Conservation (phyloP, 2,797 vertebrate species). For the Liparis tanakae region DNA sequence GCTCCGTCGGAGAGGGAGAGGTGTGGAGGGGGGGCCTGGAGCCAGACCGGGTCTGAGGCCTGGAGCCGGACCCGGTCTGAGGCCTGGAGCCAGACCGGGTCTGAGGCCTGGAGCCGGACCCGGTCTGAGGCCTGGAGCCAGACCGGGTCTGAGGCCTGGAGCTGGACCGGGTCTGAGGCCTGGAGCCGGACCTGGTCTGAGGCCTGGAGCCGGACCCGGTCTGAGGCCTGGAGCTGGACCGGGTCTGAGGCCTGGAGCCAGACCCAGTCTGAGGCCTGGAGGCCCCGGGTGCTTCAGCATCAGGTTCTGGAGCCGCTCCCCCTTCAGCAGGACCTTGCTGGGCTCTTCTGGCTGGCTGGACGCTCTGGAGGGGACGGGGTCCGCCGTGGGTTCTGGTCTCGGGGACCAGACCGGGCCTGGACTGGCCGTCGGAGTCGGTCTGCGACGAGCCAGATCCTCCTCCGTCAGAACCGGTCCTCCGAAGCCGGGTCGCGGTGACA, state of each 20-base stretch:
- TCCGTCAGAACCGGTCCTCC: conserved; percentile 43
- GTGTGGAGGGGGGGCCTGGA: neutral
- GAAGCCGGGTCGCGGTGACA: conserved; percentile 58
- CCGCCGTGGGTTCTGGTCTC: conserved; percentile 16
- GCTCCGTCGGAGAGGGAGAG: conserved; percentile 47
- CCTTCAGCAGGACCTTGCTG: conserved; percentile 64
- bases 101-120: no score
- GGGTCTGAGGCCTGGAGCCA: neutral
- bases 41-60: neutral
- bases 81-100: neutral
- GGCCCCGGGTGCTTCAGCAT: conserved; percentile 65
- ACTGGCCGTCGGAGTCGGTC: conserved; percentile 21
- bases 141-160: neutral
- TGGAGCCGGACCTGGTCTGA: neutral
- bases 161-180: no score
- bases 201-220: neutral
- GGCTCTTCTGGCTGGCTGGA: conserved; percentile 23
- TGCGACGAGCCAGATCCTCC: conserved; percentile 55
- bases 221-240: neutral
- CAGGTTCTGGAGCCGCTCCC: conserved; percentile 75
- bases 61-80: neutral
- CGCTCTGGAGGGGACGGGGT: conserved; percentile 30
- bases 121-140: neutral
- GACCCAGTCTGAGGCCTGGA: neutral
- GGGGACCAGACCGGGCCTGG: conserved; percentile 45